Percentiles rank a stretch among this genome's conserved stretches.
Evolutionary conservation across 2,113 vertebrate species (phyloP).

Genomic region (Greenwoodochromis staneri): DNA sequence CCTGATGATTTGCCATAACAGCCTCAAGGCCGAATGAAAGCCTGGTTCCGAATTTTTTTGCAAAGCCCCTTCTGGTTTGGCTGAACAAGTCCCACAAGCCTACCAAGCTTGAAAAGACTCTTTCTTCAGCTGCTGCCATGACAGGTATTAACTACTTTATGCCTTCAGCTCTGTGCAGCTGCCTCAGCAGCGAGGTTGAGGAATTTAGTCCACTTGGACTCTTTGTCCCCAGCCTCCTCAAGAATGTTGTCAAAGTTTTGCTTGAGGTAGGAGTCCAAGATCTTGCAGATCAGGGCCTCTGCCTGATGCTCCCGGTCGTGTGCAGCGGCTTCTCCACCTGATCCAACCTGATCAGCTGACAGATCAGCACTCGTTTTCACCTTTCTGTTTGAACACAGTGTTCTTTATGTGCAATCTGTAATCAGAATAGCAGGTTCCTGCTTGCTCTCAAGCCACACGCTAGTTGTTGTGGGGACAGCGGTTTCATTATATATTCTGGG

Average conservation of each 20-base stretch:
- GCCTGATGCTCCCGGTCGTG: not conserved
- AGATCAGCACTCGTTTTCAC: not conserved
- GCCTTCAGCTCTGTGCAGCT: not conserved
- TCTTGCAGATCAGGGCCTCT: not conserved
- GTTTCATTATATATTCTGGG: not conserved
- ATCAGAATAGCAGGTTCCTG: not conserved
- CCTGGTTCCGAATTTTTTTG: not conserved
- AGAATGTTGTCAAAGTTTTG: not conserved
- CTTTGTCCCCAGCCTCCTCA: not conserved
- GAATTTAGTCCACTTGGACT: not conserved
- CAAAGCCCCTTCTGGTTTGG: not conserved
- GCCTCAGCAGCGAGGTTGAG: not conserved
- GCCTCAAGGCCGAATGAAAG: fast-evolving
- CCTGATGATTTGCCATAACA: not conserved
- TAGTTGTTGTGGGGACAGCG: not conserved
- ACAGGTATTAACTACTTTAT: not conserved
- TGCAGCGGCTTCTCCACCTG: not conserved
- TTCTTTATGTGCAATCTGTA: not conserved
- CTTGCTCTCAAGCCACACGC: not conserved
- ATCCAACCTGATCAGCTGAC: not conserved
- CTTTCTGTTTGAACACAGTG: not conserved
- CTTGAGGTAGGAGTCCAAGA: not conserved
- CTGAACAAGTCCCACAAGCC: not conserved
- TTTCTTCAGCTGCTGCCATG: not conserved
- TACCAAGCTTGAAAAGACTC: not conserved